Evolutionary conservation across 2,888 invertebrate genomes (phyloP).

Genomic region (Eueremaeus valkanovi): DNA sequence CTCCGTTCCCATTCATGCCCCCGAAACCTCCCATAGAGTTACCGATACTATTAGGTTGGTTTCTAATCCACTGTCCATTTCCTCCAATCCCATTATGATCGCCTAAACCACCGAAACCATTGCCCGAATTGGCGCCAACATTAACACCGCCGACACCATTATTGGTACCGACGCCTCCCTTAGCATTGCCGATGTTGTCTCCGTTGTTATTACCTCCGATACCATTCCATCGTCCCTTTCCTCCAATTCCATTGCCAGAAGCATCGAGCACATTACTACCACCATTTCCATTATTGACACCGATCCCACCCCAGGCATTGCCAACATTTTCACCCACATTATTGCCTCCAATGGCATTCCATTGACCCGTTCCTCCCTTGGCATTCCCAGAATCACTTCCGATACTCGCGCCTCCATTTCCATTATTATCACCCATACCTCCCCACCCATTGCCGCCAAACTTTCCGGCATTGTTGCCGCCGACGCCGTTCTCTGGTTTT

Average conservation of each 20-base stretch:
- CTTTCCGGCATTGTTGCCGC: not conserved
- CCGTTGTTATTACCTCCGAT: not conserved
- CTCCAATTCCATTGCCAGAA: not conserved
- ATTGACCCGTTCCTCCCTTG: not conserved
- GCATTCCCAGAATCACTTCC: constrained; percentile 9
- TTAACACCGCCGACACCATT: not conserved
- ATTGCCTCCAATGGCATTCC: not conserved
- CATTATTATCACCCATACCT: constrained; percentile 18
- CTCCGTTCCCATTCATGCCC: not conserved
- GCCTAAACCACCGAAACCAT: not conserved
- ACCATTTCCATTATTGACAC: not conserved
- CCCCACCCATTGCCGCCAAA: constrained; percentile 21
- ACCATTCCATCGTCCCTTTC: not conserved
- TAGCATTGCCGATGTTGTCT: not conserved
- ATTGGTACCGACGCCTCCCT: not conserved
- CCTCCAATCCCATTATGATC: not conserved
- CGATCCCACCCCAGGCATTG: constrained; percentile 5
- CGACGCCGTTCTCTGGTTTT: constrained; percentile 20
- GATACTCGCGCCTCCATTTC: constrained; percentile 2
- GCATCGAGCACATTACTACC: not conserved
- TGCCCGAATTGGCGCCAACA: not conserved
- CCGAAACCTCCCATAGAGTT: not conserved
- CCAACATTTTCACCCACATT: not conserved
- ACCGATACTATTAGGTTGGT: not conserved
- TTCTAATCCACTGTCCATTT: not conserved